Evolutionary conservation across 2,113 vertebrate genomes (phyloP).

Genomic region (Paradoxurus hermaphroditus): DNA sequence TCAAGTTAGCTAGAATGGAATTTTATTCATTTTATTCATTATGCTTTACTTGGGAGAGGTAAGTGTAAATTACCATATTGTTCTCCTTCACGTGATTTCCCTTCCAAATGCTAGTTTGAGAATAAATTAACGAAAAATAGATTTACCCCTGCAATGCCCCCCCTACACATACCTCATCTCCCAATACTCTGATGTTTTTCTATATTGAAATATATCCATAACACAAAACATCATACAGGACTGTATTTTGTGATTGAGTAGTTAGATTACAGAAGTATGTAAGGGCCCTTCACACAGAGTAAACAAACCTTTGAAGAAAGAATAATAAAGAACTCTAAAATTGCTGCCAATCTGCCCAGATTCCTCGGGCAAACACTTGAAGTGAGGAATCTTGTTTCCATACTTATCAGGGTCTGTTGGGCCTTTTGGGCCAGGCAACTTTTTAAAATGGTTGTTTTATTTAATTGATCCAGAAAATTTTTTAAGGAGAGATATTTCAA

Average conservation of each 20-base stretch:
- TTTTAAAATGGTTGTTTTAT: background rate
- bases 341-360: background rate
- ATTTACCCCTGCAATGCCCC: background rate
- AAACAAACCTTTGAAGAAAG: background rate
- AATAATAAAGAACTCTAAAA: background rate
- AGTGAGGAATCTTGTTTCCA: background rate
- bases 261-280: background rate
- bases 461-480: background rate
- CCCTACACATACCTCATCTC: background rate
- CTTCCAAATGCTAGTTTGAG: background rate
- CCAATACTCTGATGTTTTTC: background rate
- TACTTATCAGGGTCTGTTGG: background rate
- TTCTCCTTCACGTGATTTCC: background rate
- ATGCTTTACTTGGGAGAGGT: constrained; percentile 13
- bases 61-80: background rate
- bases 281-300: background rate
- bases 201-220: background rate
- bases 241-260: background rate
- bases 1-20: constrained; percentile 13
- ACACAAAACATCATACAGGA: background rate
- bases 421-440: background rate
- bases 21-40: background rate
- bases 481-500: background rate
- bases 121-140: background rate
- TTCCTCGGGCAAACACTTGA: background rate